Conservation (phyloP, 2,888 invertebrate genomes). For the Myathropa florea region DNA sequence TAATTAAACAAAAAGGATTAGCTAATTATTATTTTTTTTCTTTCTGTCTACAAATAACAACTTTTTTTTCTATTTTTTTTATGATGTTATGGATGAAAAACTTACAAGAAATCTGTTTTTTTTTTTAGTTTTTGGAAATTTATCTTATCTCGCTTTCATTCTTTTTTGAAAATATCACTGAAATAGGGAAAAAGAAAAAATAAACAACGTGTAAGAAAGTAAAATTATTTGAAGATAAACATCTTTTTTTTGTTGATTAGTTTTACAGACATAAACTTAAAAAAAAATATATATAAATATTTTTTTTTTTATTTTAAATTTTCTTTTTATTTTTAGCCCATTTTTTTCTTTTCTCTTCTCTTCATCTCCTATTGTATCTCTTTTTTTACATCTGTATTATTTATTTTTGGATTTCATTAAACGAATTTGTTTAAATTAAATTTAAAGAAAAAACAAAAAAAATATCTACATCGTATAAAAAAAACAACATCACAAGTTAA, state of each 20-base stretch:
- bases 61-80: conserved; percentile 41
- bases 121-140: conserved; percentile 46
- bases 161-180: conserved; percentile 39
- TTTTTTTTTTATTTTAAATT: conserved; percentile 54
- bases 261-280: conserved; percentile 45
- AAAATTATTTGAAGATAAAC: conserved; percentile 22
- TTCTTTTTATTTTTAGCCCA: conserved; percentile 69
- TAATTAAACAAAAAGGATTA: conserved; percentile 78
- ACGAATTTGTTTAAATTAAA: conserved; percentile 47
- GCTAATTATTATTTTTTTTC: conserved; percentile 68
- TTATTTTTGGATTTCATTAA: conserved; percentile 51
- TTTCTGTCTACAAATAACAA: too few relatives aligned
- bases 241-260: conserved; percentile 70
- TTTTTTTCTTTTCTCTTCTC: conserved; percentile 36
- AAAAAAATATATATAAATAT: conserved; percentile 7
- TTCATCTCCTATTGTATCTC: conserved; percentile 6
- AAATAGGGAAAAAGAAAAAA: conserved; percentile 11
- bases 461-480: conserved; percentile 29
- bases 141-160: conserved; percentile 27
- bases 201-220: conserved; percentile 10
- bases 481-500: conserved; percentile 61
- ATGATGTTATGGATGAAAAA: too few relatives aligned
- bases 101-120: conserved; percentile 62
- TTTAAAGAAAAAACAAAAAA: conserved; percentile 66
- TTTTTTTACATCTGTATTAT: conserved; percentile 32